A percentile compares a stretch with the other conserved stretches of the same genome.
These are phyloP conservation scores for Campoplex nolae DNA, from an alignment of 2,888 invertebrate genomes.

Conservation along the genomic window DNA sequence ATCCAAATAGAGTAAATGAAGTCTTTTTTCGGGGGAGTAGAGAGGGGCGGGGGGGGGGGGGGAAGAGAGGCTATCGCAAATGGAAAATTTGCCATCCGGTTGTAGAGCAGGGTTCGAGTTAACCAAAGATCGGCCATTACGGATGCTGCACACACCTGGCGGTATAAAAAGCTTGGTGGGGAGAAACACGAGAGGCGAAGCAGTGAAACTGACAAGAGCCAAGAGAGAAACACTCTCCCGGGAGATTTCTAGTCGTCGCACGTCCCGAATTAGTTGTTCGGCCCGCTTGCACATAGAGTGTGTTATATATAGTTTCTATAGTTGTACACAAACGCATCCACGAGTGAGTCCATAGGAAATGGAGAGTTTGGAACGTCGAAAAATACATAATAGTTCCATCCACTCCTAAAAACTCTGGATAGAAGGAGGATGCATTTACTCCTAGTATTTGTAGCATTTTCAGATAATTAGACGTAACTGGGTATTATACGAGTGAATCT, in stretches of 20 bases:
- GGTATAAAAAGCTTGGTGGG: conserved; percentile 20
- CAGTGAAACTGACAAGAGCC: conserved; percentile 51
- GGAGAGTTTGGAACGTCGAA: conserved; percentile 57
- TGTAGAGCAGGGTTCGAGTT: conserved; percentile 41
- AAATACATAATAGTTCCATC: conserved; percentile 14
- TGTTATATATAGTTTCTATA: conserved; percentile 73
- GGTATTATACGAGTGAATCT: neutral
- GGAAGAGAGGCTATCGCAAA: neutral
- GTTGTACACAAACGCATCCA: conserved; percentile 28
- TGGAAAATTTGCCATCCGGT: conserved; percentile 38
- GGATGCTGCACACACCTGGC: conserved; percentile 52
- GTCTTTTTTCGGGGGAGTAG: neutral
- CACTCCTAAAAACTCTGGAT: neutral
- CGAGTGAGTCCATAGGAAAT: conserved; percentile 40
- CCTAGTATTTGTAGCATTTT: neutral
- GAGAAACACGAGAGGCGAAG: conserved; percentile 48
- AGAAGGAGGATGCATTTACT: conserved; percentile 16
- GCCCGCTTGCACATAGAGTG: conserved; percentile 81
- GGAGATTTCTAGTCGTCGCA: conserved; percentile 82
- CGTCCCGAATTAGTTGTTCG: conserved; percentile 83
- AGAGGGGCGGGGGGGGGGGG: no score
- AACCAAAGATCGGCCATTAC: conserved; percentile 38
- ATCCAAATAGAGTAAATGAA: neutral
- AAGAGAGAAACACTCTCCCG: conserved; percentile 57
- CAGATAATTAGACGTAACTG: neutral